Evolutionary conservation across 2,797 vertebrate genomes (phyloP).

Genomic region (Rallus crepitans): DNA sequence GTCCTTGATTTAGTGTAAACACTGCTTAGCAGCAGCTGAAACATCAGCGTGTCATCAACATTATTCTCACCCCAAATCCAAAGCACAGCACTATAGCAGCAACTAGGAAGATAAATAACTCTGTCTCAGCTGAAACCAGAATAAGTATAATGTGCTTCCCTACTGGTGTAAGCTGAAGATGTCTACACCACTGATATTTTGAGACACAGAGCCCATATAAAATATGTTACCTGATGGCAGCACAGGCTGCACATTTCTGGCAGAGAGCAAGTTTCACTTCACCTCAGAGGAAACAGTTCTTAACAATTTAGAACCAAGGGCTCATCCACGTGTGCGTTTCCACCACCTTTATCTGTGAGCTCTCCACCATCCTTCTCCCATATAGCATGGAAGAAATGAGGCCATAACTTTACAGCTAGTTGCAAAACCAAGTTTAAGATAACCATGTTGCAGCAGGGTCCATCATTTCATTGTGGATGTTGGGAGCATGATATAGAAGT

Average conservation of each 20-base stretch:
- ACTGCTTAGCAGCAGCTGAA: too few relatives aligned
- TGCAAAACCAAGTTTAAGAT: neutral
- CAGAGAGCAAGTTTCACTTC: neutral
- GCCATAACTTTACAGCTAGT: neutral
- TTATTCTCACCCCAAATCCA: too few relatives aligned
- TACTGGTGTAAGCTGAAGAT: neutral
- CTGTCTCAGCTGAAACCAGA: too few relatives aligned
- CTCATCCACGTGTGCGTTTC: neutral
- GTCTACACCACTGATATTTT: slow-evolving; percentile 1
- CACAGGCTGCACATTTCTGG: neutral
- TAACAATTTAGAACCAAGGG: neutral
- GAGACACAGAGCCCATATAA: slow-evolving; percentile 12
- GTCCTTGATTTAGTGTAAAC: too few relatives aligned
- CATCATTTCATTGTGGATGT: neutral
- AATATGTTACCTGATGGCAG: neutral
- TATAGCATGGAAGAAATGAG: neutral
- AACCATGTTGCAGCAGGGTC: neutral
- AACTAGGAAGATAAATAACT: too few relatives aligned
- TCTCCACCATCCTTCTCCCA: neutral
- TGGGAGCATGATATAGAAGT: neutral
- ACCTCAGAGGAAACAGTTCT: slow-evolving; percentile 14
- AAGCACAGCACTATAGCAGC: too few relatives aligned
- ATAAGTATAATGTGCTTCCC: neutral
- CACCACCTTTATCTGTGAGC: neutral
- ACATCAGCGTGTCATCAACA: too few relatives aligned